These are phyloP conservation scores for Panthera leo DNA, from an alignment of 2,113 vertebrate genomes.

Conservation along the genomic window DNA sequence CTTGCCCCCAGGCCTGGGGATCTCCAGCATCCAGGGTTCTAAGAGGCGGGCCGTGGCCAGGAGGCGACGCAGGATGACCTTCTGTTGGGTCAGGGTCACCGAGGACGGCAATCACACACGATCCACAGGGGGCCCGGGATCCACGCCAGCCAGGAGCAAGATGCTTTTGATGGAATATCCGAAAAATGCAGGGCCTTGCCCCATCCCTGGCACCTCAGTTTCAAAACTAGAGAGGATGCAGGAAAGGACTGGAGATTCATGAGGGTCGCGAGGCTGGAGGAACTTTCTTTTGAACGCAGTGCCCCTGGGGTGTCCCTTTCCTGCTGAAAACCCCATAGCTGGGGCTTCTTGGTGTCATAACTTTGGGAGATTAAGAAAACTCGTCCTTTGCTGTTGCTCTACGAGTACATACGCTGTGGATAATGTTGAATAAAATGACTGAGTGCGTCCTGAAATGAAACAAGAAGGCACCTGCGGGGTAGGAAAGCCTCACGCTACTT, in stretches of 20 bases:
- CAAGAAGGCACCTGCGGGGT: background rate
- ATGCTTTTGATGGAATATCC: background rate
- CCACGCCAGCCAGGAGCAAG: background rate
- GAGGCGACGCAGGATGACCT: rapidly evolving
- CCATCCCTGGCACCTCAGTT: rapidly evolving
- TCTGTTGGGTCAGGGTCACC: rapidly evolving
- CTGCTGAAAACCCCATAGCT: rapidly evolving
- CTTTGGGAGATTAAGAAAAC: background rate
- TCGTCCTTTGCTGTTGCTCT: background rate
- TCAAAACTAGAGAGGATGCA: no score
- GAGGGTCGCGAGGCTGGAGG: rapidly evolving
- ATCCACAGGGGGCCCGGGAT: background rate
- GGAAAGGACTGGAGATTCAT: background rate
- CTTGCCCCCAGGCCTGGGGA: background rate
- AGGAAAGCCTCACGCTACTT: background rate
- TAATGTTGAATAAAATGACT: background rate
- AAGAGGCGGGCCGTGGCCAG: background rate
- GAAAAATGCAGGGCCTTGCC: background rate
- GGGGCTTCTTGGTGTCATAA: no score
- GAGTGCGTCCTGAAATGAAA: background rate
- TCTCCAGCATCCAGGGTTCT: background rate
- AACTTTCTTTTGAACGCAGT: background rate
- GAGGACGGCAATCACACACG: rapidly evolving
- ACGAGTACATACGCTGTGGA: background rate
- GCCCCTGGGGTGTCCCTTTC: background rate